Conservation (phyloP, 2,797 vertebrate genomes). For the Lepus townsendii region DNA sequence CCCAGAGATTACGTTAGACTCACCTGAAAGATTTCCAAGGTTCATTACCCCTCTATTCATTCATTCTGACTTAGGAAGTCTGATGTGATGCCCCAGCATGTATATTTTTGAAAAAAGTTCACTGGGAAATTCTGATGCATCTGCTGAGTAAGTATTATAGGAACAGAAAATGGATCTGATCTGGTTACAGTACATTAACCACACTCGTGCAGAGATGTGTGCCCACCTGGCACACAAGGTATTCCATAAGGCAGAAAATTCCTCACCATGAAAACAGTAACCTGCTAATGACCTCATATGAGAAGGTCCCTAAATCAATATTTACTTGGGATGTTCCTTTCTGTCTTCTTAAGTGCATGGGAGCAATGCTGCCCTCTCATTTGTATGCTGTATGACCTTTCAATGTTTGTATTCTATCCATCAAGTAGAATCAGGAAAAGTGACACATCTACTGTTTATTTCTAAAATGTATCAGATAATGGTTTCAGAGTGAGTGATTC, state of each 20-base stretch:
- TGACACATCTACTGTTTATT: slow-evolving; percentile 47
- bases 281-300: background rate
- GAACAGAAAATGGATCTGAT: background rate
- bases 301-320: background rate
- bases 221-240: background rate
- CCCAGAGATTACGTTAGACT: background rate
- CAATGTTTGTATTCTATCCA: background rate
- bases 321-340: background rate
- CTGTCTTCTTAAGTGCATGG: background rate
- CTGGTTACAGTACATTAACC: background rate
- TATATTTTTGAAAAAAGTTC: background rate
- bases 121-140: background rate
- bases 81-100: background rate
- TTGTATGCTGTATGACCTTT: background rate
- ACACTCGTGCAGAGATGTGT: background rate
- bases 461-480: slow-evolving; percentile 69
- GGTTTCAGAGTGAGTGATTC: slow-evolving; percentile 72
- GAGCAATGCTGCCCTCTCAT: background rate
- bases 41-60: background rate
- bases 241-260: background rate
- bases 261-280: background rate
- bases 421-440: slow-evolving; percentile 50
- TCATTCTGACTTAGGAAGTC: background rate
- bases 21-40: slow-evolving; percentile 1
- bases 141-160: background rate